Percentiles rank a stretch among this genome's conserved stretches.
phyloP scores from a whole-genome alignment of 2,888 invertebrate genomes.

The Allolobophora icterica region DNA sequence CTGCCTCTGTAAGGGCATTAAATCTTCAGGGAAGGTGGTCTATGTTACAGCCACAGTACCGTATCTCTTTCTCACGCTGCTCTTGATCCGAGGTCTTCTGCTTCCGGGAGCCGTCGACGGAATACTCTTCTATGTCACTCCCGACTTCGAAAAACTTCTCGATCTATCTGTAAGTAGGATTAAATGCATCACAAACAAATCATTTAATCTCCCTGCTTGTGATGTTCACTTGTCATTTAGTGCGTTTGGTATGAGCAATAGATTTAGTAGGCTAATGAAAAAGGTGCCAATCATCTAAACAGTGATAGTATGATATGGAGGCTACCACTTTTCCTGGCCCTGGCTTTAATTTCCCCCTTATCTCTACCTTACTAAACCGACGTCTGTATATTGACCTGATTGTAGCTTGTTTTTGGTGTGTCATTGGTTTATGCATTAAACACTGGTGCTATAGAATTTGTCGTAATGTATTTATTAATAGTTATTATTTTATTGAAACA shows the following conservation, averaged over 20 bases:
- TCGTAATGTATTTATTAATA: neutral
- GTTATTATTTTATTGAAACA: neutral
- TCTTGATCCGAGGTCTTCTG: constrained; percentile 53
- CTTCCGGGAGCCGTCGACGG: constrained; percentile 53
- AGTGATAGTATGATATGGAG: neutral
- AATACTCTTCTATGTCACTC: constrained; percentile 52
- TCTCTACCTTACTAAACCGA: neutral
- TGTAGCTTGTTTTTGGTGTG: neutral
- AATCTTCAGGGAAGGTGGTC: constrained; percentile 25
- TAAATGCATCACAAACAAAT: neutral
- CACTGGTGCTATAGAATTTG: neutral
- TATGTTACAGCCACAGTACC: constrained; percentile 47
- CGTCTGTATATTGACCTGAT: neutral
- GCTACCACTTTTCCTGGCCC: neutral
- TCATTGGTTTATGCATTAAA: neutral
- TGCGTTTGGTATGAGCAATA: neutral
- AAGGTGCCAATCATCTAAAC: neutral
- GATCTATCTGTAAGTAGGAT: constrained; percentile 7
- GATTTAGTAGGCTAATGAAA: neutral
- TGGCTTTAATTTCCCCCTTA: too few species aligned
- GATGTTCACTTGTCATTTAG: neutral
- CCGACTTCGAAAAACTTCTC: constrained; percentile 26
- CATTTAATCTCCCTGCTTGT: neutral
- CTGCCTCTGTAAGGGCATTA: constrained; percentile 61
- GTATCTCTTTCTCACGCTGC: constrained; percentile 54